A percentile compares a stretch with the other conserved stretches of the same genome.
Evolutionary conservation across 1,140 invertebrate genomes (phyloP).

Genomic region (Platorchestia sp.): DNA sequence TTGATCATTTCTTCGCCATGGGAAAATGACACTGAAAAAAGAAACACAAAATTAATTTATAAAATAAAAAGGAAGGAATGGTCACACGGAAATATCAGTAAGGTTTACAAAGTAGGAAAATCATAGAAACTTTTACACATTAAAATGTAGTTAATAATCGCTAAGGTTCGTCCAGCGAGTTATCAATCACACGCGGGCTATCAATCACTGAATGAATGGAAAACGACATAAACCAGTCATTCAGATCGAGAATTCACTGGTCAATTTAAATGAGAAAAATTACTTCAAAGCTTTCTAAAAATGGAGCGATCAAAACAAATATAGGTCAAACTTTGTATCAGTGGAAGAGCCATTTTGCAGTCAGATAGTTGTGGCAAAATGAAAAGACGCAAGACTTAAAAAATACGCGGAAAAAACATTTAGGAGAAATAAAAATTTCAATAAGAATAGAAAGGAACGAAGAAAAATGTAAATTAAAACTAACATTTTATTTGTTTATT

Average conservation of each 20-base stretch:
- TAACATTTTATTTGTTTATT: too few relatives aligned
- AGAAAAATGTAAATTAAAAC: not conserved
- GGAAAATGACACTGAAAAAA: constrained; percentile 41
- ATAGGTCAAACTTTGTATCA: not conserved
- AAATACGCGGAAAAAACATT: not conserved
- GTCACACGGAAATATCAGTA: not conserved
- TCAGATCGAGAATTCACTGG: not conserved
- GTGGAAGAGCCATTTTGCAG: not conserved
- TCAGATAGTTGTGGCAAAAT: too few relatives aligned
- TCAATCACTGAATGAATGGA: not conserved
- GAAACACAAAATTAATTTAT: not conserved
- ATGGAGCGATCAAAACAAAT: not conserved
- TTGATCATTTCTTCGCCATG: constrained; percentile 18
- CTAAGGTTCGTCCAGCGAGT: too few relatives aligned
- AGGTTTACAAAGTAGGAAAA: not conserved
- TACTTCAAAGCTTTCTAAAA: not conserved
- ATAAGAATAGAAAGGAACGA: not conserved
- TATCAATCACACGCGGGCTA: not conserved
- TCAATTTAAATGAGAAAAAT: not conserved
- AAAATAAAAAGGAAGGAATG: too few relatives aligned
- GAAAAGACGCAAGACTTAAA: too few relatives aligned
- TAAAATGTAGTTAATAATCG: too few relatives aligned
- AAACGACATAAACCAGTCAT: not conserved
- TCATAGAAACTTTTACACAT: too few relatives aligned
- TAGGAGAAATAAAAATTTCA: not conserved